Conservation (phyloP, 92 coral and sea anemone genomes). For the Heteractis magnifica region DNA sequence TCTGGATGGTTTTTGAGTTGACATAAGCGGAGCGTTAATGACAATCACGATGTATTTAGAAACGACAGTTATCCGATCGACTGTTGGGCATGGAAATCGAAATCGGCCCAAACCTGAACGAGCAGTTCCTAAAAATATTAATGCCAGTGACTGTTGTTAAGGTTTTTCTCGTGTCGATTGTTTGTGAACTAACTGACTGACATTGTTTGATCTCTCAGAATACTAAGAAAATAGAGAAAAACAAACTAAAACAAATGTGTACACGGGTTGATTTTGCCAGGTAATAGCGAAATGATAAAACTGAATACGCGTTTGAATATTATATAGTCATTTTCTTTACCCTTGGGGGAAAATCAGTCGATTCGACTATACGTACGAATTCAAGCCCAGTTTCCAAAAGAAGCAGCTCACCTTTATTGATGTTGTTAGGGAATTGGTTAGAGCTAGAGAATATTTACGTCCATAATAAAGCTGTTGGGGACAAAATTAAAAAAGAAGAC, state of each 20-base stretch:
- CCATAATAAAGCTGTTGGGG: constrained; percentile 30
- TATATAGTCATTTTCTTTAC: neutral
- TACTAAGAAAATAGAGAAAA: neutral
- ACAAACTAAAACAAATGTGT: constrained; percentile 6
- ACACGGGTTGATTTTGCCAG: constrained; percentile 3
- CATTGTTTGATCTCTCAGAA: constrained; percentile 1
- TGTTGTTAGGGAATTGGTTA: neutral
- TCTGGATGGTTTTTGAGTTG: constrained; percentile 20
- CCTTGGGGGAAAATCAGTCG: neutral
- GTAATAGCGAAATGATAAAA: constrained; percentile 8
- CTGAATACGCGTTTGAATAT: neutral
- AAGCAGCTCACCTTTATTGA: neutral
- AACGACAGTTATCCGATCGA: neutral
- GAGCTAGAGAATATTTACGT: constrained; percentile 1
- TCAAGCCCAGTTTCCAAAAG: neutral
- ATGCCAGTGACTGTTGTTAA: neutral
- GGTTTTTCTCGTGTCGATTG: neutral
- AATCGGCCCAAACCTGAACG: neutral
- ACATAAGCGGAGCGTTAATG: constrained; percentile 9
- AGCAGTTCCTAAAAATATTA: neutral
- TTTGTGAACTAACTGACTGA: constrained; percentile 18
- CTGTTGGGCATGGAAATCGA: neutral
- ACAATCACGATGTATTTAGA: constrained; percentile 11
- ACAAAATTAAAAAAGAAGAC: constrained; percentile 35
- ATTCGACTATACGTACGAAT: neutral